phyloP scores from a whole-genome alignment of 2,113 vertebrate species.

The Grus americana region DNA sequence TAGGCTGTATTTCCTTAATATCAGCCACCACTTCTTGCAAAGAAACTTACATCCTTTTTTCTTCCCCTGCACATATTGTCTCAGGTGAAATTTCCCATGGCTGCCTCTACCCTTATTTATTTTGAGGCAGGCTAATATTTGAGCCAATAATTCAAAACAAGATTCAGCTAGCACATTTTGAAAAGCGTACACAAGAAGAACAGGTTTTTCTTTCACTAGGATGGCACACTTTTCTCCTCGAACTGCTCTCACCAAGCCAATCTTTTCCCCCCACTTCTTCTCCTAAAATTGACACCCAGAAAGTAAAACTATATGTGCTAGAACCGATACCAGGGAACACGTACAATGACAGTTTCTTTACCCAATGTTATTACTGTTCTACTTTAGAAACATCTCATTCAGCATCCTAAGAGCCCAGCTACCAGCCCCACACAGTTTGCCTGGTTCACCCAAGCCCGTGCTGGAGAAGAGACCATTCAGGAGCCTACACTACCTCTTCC shows the following conservation, averaged over 20 bases:
- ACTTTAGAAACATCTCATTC: neutral
- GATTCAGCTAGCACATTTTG: neutral
- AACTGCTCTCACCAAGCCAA: neutral
- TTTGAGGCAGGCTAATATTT: neutral
- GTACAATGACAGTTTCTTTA: neutral
- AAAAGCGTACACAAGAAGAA: neutral
- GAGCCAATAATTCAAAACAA: neutral
- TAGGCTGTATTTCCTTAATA: neutral
- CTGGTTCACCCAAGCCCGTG: accelerated
- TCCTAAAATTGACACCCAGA: neutral
- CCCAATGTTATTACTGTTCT: neutral
- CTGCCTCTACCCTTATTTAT: neutral
- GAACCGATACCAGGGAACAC: neutral
- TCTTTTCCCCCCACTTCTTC: neutral
- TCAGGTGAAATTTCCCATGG: neutral
- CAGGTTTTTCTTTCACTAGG: neutral
- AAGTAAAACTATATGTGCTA: neutral
- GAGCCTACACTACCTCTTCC: neutral
- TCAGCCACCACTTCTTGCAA: neutral
- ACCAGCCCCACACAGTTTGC: neutral
- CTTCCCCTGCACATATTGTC: neutral
- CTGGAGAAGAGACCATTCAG: neutral
- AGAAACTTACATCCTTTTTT: neutral
- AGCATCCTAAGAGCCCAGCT: neutral
- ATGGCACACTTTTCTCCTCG: neutral